These are phyloP conservation scores for Pammene aurita DNA, from an alignment of 2,888 invertebrate genomes.

Conservation along the genomic window DNA sequence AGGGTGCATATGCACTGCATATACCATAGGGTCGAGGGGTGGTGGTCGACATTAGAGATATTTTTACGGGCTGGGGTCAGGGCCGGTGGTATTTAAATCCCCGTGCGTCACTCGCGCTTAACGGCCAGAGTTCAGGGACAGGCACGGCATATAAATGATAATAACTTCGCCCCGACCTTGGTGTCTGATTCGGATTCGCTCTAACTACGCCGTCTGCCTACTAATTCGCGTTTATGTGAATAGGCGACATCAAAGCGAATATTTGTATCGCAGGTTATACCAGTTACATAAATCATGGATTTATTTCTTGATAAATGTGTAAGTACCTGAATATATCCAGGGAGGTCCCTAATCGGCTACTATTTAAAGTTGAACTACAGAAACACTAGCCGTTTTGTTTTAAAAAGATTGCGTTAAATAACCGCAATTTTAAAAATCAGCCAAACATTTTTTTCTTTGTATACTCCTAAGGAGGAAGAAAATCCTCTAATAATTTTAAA, in stretches of 20 bases:
- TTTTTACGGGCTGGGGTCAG: constrained; percentile 72
- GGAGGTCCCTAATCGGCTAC: too few species aligned
- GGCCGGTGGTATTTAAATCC: constrained; percentile 71
- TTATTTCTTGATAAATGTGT: background rate
- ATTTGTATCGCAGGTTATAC: constrained; percentile 13
- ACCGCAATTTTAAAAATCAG: too few species aligned
- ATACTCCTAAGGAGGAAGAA: too few species aligned
- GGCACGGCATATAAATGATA: constrained; percentile 77
- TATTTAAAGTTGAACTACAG: too few species aligned
- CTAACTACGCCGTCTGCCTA: constrained; percentile 76
- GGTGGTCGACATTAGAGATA: constrained; percentile 50
- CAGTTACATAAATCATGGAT: constrained; percentile 3
- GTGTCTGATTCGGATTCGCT: constrained; percentile 77
- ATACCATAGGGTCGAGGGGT: constrained; percentile 26
- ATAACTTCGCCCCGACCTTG: constrained; percentile 74
- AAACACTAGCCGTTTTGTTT: too few species aligned
- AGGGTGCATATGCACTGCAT: constrained; percentile 22
- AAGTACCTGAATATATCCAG: too few species aligned
- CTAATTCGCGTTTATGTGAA: constrained; percentile 57
- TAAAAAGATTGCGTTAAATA: too few species aligned
- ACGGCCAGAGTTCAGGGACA: constrained; percentile 77
- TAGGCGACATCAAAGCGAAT: constrained; percentile 41
- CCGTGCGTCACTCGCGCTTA: constrained; percentile 74
- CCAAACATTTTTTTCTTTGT: too few species aligned
- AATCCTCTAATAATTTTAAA: too few species aligned